A percentile compares a stretch with the other conserved stretches of the same genome.
Conservation (phyloP, 2,888 invertebrate genomes). For the Caenorhabditis doughertyi region DNA sequence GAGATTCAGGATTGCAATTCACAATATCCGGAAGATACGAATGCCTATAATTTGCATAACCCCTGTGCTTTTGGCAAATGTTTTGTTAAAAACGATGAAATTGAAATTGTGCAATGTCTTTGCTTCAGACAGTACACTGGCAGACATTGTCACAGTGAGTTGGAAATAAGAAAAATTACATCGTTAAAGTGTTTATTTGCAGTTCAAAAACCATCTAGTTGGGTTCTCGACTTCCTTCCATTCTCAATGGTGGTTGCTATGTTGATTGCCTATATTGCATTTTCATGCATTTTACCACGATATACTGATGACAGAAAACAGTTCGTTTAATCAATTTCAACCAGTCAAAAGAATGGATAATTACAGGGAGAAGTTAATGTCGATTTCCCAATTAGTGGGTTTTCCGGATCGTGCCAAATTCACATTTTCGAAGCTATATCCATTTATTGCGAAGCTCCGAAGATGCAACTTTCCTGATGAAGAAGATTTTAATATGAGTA, state of each 20-base stretch:
- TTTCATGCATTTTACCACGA: neutral
- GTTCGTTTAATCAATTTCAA: neutral
- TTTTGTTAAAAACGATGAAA: neutral
- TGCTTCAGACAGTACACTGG: slow-evolving; percentile 59
- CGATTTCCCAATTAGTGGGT: slow-evolving; percentile 10
- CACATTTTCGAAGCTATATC: neutral
- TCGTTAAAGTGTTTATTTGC: neutral
- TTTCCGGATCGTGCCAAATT: neutral
- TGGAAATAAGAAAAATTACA: neutral
- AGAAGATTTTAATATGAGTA: slow-evolving; percentile 2
- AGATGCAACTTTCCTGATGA: slow-evolving; percentile 8
- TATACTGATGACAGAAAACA: slow-evolving; percentile 9
- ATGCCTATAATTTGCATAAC: slow-evolving; percentile 40
- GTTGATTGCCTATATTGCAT: neutral
- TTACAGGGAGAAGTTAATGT: slow-evolving; percentile 34
- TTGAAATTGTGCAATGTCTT: slow-evolving; percentile 18
- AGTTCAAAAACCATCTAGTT: neutral
- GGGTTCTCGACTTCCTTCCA: neutral
- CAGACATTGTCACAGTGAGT: slow-evolving; percentile 32
- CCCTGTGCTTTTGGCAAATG: slow-evolving; percentile 55
- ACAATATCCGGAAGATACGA: neutral
- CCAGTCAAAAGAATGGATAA: neutral
- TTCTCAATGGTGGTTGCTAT: neutral
- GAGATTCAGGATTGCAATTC: slow-evolving; percentile 39
- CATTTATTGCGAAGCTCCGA: slow-evolving; percentile 21